A percentile compares a stretch with the other conserved stretches of the same genome.
phyloP scores from a whole-genome alignment of 2,797 vertebrate species.

The Gorsachius magnificus region DNA sequence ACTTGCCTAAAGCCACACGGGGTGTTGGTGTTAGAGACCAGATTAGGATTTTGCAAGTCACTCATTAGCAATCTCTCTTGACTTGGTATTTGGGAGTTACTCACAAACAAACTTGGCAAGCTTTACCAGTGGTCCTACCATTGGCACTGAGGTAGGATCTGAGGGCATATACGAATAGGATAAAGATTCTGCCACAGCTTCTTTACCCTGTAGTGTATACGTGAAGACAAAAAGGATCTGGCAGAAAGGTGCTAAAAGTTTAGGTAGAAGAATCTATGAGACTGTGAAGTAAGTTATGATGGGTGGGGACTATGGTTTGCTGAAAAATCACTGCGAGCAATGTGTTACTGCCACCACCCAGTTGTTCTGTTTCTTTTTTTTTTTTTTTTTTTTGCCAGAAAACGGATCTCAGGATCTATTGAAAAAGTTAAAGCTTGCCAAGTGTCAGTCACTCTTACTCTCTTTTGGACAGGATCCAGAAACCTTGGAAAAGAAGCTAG shows the following conservation, averaged over 20 bases:
- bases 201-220: background rate
- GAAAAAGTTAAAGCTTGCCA: background rate
- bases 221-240: background rate
- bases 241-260: background rate
- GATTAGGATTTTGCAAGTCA: slow-evolving; percentile 26
- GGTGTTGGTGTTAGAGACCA: background rate
- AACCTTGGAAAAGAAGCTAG: background rate
- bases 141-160: background rate
- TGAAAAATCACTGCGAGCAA: background rate
- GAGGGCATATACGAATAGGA: rapidly evolving
- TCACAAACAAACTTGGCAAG: slow-evolving; percentile 25
- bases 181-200: background rate
- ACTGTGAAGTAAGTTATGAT: background rate
- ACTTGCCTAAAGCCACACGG: slow-evolving; percentile 24
- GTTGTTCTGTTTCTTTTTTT: background rate
- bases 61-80: background rate
- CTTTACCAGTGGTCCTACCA: background rate
- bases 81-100: background rate
- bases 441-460: background rate
- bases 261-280: background rate
- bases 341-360: background rate
- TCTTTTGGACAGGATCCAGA: background rate
- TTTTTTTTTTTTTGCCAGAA: background rate
- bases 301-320: background rate
- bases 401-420: background rate